A percentile compares a stretch with the other conserved stretches of the same genome.
phyloP scores from a whole-genome alignment of 2,113 vertebrate genomes.

The Leiothrix lutea region DNA sequence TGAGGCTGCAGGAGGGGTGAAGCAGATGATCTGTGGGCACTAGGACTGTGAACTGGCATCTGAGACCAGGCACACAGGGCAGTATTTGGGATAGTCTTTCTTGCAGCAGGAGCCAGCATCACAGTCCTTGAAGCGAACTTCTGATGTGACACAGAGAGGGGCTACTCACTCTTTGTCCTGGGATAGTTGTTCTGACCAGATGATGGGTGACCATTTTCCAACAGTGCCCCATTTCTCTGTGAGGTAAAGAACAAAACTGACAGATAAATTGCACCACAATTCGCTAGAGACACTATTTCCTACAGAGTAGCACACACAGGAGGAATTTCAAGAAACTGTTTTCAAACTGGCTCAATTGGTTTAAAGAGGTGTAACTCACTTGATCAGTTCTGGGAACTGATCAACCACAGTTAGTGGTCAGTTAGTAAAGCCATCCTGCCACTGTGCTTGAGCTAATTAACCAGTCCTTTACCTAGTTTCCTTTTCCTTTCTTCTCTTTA shows the following conservation, averaged over 20 bases:
- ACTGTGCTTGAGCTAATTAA: neutral
- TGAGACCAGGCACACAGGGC: neutral
- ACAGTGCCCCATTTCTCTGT: neutral
- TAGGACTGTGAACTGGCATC: neutral
- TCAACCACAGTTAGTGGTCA: neutral
- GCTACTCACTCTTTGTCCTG: neutral
- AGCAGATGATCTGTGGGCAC: neutral
- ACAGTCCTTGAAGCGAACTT: neutral
- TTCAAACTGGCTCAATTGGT: neutral
- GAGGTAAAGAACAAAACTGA: neutral
- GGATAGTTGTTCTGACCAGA: neutral
- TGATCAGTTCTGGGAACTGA: neutral
- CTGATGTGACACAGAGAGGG: neutral
- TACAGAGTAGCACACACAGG: neutral
- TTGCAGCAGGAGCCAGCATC: neutral
- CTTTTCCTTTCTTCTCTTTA: neutral
- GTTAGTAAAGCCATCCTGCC: neutral
- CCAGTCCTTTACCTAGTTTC: neutral
- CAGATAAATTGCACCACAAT: neutral
- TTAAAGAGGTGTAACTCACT: neutral
- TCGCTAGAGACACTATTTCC: fast-evolving
- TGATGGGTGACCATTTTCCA: neutral
- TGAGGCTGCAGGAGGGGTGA: neutral
- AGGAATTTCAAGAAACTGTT: neutral
- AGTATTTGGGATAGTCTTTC: neutral